Percentiles rank a stretch among this genome's conserved stretches.
Evolutionary conservation across 2,797 vertebrate genomes (phyloP).

Genomic region (Saxicola maurus): DNA sequence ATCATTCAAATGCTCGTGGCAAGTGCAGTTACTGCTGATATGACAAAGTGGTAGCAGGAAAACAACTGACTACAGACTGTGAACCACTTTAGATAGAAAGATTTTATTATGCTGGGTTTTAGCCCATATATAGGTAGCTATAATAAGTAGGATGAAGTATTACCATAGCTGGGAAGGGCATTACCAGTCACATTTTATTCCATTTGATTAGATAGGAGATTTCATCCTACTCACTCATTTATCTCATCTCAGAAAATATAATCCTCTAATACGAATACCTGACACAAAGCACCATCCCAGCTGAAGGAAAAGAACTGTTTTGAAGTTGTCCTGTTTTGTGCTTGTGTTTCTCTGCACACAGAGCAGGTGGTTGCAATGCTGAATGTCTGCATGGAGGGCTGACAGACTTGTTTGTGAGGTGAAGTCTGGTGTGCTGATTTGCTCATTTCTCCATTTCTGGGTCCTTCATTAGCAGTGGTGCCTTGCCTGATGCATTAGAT

Average conservation of each 20-base stretch:
- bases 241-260: neutral
- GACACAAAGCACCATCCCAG: neutral
- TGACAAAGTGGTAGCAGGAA: neutral
- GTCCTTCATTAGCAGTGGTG: neutral
- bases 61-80: neutral
- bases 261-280: neutral
- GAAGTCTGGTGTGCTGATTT: neutral
- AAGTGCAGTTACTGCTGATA: neutral
- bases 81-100: neutral
- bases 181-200: slow-evolving; percentile 12
- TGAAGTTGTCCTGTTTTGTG: neutral
- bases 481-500: neutral
- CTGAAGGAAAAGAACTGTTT: neutral
- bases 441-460: neutral
- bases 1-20: neutral
- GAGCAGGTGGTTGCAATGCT: neutral
- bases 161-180: neutral
- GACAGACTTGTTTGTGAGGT: neutral
- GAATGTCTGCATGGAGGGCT: neutral
- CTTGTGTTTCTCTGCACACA: neutral
- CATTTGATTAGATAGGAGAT: neutral
- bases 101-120: neutral
- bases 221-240: slow-evolving; percentile 13
- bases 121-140: neutral
- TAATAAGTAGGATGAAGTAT: neutral